Evolutionary conservation across 2,888 invertebrate species (phyloP), one percentile per base, ranked within the genome.

Genomic region (Watsonalla binaria): DNA sequence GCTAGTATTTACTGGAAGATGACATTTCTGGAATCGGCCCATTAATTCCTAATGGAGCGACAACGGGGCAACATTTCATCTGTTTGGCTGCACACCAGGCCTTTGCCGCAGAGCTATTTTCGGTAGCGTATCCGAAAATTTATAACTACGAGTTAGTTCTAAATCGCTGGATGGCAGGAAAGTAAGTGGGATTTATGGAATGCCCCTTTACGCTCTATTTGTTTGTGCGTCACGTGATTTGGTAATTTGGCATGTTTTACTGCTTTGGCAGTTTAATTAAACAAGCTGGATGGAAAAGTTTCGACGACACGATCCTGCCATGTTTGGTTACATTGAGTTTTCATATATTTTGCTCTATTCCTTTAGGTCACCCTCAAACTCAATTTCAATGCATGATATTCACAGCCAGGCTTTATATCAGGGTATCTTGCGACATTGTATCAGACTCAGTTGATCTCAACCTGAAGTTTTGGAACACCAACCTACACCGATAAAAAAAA

Each of bases 41-140:
- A 88, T 89, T 89, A 85, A 89, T 88, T 89, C 86, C 80, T 89
- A 88, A 89, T 88, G 88, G 87, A 81, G 77, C 87, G 82, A 66
- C 80, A 81, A 76, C 79, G 66, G 68, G 76, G 82, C 82, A 74
- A 88, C 89, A 88, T 87, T 86, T 89, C 88, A 88, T 89, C 84
- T 87, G 85, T 87, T 89, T 87, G 89, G 86, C 86, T 83, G 79
- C 77, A 79, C 80, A 84, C 84, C 86, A 86, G 84, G 67, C 77
- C 68, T 72, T 74, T 63, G 72, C 84, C 83, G 76, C 84, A 84
- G 74, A 80, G 83, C 84, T 86, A 86, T 89, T 88, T 88, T 86
- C 86, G 74, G 80, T 78, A 80, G 80, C 80, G 80, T 81, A 82
- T 81, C 81, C 76, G 80, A 76, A 85, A 87, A 87, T 88, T 86